A percentile compares a stretch with the other conserved stretches of the same genome.
These are phyloP conservation scores for Orthonevra nobilis DNA, from an alignment of 2,888 invertebrate species.

Conservation along the genomic window DNA sequence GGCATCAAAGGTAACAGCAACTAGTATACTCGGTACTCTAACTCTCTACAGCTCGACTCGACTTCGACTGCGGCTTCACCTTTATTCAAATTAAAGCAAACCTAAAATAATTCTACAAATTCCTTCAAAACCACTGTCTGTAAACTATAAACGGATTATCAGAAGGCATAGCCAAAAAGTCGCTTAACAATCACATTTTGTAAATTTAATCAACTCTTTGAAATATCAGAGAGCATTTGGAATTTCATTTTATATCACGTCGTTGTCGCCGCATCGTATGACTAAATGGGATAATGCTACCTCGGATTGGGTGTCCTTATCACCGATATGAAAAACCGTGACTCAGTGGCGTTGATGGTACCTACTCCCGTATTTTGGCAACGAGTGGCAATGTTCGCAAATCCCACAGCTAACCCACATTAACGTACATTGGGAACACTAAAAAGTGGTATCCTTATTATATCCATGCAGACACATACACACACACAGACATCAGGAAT, in stretches of 20 bases:
- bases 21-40: too few relatives aligned
- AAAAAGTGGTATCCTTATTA: conserved; percentile 1
- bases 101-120: too few relatives aligned
- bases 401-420: conserved; percentile 10
- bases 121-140: too few relatives aligned
- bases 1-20: too few relatives aligned
- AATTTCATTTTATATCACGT: conserved; percentile 12
- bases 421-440: conserved; percentile 11
- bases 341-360: neutral
- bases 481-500: conserved; percentile 1
- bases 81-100: too few relatives aligned
- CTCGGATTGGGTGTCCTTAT: conserved; percentile 27
- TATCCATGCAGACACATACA: neutral
- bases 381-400: conserved; percentile 38
- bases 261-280: conserved; percentile 1
- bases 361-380: conserved; percentile 12
- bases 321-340: neutral
- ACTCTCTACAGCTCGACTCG: too few relatives aligned
- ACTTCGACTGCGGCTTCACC: too few relatives aligned
- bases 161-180: neutral
- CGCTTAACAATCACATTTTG: neutral
- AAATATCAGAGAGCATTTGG: neutral
- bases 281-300: conserved; percentile 36
- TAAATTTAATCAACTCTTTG: conserved; percentile 20
- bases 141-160: too few relatives aligned